phyloP scores from a whole-genome alignment of 1,140 invertebrate genomes.

The Hetaerina americana region DNA sequence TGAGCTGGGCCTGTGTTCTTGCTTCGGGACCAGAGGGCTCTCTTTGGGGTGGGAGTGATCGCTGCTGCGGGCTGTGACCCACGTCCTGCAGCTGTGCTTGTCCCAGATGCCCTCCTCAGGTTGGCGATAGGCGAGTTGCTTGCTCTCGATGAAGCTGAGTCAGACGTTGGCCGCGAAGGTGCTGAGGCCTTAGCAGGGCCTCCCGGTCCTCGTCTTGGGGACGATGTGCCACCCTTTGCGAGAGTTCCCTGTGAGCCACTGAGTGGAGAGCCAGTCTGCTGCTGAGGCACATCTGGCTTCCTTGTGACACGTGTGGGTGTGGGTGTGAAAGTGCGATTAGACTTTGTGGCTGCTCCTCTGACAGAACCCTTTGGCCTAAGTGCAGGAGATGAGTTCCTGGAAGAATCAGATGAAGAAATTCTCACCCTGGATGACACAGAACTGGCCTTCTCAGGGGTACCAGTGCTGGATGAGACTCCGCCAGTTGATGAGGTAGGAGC shows the following conservation, averaged over 20 bases:
- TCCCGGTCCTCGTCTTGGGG: neutral
- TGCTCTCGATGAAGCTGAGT: neutral
- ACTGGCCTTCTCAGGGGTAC: conserved; percentile 12
- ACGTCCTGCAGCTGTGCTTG: neutral
- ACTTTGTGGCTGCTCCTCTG: neutral
- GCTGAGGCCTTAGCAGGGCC: neutral
- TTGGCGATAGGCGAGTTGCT: neutral
- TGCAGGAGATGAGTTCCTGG: conserved; percentile 50
- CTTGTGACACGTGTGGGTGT: neutral
- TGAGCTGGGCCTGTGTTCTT: neutral
- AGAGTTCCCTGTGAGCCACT: neutral
- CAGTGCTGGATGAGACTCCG: neutral
- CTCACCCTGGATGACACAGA: conserved; percentile 18
- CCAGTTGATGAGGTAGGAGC: neutral
- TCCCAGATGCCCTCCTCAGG: neutral
- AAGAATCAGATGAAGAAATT: conserved; percentile 45
- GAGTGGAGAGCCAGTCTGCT: neutral
- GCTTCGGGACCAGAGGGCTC: neutral
- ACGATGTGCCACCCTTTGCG: neutral
- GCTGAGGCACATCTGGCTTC: neutral
- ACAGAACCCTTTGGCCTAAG: conserved; percentile 24
- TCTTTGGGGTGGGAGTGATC: conserved; percentile 1
- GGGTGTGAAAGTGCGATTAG: neutral
- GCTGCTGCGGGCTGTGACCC: neutral
- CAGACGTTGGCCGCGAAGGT: neutral